Percentiles rank a stretch among this genome's conserved stretches.
Conservation (phyloP, 2,888 invertebrate species). For the Hyppa rectilinea region DNA sequence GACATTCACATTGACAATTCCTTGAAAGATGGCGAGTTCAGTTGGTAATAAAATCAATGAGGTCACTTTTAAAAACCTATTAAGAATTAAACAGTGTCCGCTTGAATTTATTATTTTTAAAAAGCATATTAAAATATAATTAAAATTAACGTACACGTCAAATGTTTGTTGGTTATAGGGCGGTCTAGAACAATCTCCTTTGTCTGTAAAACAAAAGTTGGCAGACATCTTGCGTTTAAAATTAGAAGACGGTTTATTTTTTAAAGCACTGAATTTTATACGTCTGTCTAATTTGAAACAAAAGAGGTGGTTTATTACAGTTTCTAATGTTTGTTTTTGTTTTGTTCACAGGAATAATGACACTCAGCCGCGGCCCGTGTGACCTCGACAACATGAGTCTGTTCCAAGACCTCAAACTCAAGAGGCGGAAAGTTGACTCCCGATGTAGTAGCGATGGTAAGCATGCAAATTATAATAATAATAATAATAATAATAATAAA, state of each 20-base stretch:
- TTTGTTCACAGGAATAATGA: conserved; percentile 96
- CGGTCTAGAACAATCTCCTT: no score
- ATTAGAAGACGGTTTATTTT: conserved; percentile 36
- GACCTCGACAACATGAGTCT: conserved; percentile 99
- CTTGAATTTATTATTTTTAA: no score
- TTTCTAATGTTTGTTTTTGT: conserved; percentile 59
- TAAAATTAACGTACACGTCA: no score
- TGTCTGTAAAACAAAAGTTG: conserved; percentile 46
- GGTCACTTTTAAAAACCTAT: no score
- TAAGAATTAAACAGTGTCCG: no score
- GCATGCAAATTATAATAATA: conserved; percentile 74
- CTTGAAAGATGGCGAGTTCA: no score
- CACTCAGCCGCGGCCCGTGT: conserved; percentile 99
- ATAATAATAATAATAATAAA: no score
- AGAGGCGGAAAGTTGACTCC: conserved; percentile 99
- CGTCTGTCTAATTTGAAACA: conserved; percentile 13
- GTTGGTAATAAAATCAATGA: no score
- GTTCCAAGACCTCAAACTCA: conserved; percentile 99
- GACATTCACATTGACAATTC: no score
- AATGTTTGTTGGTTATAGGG: no score
- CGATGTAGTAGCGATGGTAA: conserved; percentile 98
- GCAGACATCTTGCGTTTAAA: conserved; percentile 37
- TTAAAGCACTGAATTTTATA: conserved; percentile 7
- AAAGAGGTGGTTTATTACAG: conserved; percentile 2
- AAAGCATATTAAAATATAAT: no score